Evolutionary conservation across 2,888 invertebrate species (phyloP).

Genomic region (Suillia variegata): DNA sequence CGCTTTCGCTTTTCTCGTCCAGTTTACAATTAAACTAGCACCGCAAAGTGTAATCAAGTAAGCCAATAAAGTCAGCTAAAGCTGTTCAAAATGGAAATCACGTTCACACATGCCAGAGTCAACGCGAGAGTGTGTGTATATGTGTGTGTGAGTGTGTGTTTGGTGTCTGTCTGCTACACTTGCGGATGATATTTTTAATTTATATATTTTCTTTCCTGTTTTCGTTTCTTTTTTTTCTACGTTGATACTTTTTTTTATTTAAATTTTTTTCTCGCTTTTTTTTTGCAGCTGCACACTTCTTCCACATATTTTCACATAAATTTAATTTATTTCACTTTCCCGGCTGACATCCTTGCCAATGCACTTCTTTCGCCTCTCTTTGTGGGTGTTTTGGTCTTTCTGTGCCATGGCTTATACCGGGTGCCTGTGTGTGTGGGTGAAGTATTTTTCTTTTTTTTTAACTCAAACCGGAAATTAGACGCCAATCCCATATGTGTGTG

Average conservation of each 20-base stretch:
- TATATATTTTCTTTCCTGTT: background rate
- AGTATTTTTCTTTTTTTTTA: background rate
- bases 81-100: too few relatives aligned
- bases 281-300: too few relatives aligned
- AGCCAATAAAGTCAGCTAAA: too few relatives aligned
- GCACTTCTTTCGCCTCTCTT: background rate
- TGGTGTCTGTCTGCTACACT: background rate
- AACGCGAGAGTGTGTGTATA: background rate
- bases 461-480: constrained; percentile 21
- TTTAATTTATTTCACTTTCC: constrained; percentile 20
- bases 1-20: too few relatives aligned
- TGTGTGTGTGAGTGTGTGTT: background rate
- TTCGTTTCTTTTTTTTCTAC: background rate
- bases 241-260: too few relatives aligned
- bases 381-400: background rate
- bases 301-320: constrained; percentile 11
- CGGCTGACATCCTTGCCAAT: constrained; percentile 2
- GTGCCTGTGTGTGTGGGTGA: background rate
- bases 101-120: background rate
- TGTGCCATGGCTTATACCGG: background rate
- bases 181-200: background rate
- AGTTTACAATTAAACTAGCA: too few relatives aligned
- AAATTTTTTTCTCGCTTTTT: too few relatives aligned
- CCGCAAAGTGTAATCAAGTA: too few relatives aligned
- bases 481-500: constrained; percentile 8